Percentiles rank a stretch among this genome's conserved stretches.
phyloP scores from a whole-genome alignment of 2,888 invertebrate species.

The Xestia rhomboidea region DNA sequence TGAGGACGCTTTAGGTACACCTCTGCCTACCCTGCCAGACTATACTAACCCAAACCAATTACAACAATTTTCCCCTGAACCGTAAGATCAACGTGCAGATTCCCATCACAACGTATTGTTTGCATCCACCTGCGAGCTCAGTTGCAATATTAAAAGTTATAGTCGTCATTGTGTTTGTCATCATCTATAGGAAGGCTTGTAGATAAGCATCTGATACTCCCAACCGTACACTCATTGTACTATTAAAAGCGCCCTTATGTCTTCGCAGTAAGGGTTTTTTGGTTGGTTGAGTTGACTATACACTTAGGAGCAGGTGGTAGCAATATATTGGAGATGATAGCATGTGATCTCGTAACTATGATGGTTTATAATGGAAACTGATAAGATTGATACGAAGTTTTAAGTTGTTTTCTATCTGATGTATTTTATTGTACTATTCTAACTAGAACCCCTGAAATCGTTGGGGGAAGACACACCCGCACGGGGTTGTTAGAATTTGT shows the following conservation, averaged over 20 bases:
- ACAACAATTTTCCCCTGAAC: neutral
- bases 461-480: too few relatives aligned
- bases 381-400: slow-evolving; percentile 7
- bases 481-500: neutral
- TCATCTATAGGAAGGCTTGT: slow-evolving; percentile 2
- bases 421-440: neutral
- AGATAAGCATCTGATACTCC: slow-evolving; percentile 26
- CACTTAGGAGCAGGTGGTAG: slow-evolving; percentile 35
- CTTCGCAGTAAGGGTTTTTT: neutral
- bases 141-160: slow-evolving; percentile 22
- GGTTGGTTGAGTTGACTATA: neutral
- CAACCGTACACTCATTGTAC: neutral
- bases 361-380: slow-evolving; percentile 7
- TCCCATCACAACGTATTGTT: slow-evolving; percentile 16
- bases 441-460: neutral
- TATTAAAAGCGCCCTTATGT: neutral
- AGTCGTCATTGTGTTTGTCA: slow-evolving; percentile 12
- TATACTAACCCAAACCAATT: neutral
- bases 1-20: neutral
- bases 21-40: neutral
- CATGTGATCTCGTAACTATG: slow-evolving; percentile 28
- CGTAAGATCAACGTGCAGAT: slow-evolving; percentile 20
- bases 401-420: neutral
- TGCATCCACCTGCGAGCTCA: slow-evolving; percentile 47
- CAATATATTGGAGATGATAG: neutral